Percentiles rank a stretch among this genome's conserved stretches.
phyloP scores from a whole-genome alignment of 2,113 vertebrate species.

The Athene noctua region DNA sequence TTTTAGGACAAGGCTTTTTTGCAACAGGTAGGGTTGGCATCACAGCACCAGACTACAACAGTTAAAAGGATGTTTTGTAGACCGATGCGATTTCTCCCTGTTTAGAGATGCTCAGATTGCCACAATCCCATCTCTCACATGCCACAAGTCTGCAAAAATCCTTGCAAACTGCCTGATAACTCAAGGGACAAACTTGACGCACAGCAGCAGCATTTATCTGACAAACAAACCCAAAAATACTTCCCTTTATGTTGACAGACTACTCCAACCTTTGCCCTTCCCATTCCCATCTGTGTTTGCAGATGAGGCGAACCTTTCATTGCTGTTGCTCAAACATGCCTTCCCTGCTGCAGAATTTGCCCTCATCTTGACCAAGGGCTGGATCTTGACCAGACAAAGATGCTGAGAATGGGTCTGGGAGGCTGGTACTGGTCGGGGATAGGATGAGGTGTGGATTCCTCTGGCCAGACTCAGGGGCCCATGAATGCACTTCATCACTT shows the following conservation, averaged over 20 bases:
- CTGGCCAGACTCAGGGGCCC: background rate
- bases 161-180: background rate
- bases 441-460: background rate
- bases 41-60: background rate
- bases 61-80: rapidly evolving
- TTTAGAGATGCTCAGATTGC: rapidly evolving
- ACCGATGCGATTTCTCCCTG: background rate
- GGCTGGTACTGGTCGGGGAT: background rate
- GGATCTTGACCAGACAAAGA: background rate
- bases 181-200: background rate
- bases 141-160: background rate
- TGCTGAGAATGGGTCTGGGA: background rate
- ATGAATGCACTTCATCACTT: background rate
- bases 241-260: background rate
- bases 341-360: background rate
- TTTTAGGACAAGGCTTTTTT: background rate
- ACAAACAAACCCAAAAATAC: background rate
- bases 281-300: background rate
- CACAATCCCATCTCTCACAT: background rate
- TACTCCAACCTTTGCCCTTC: background rate
- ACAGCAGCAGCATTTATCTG: background rate
- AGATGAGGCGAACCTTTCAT: background rate
- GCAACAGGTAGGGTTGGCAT: background rate
- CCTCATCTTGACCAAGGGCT: background rate
- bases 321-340: background rate